A percentile compares a stretch with the other conserved stretches of the same genome.
Evolutionary conservation across 1,140 invertebrate genomes (phyloP).

Genomic region (Apis cerana): DNA sequence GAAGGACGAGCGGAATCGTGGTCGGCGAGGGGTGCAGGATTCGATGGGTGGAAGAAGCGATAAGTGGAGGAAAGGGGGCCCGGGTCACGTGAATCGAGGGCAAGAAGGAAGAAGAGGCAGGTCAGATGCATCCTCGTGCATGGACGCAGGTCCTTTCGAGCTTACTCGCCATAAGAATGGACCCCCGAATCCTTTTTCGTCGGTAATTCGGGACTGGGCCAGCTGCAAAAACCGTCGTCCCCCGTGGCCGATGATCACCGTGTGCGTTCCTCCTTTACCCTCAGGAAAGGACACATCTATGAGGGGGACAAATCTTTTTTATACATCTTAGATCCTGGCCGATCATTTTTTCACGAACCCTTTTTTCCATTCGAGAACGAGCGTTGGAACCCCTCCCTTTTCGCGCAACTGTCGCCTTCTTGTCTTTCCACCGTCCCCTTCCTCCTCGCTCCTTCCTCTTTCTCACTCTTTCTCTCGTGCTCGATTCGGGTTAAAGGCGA

Average conservation of each 20-base stretch:
- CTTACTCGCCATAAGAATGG: slow-evolving; percentile 77
- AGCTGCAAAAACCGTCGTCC: slow-evolving; percentile 78
- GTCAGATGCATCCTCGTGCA: slow-evolving; percentile 71
- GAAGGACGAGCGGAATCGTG: slow-evolving; percentile 5
- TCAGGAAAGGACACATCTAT: slow-evolving; percentile 72
- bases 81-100: slow-evolving; percentile 68
- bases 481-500: slow-evolving; percentile 34
- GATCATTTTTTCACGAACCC: slow-evolving; percentile 78
- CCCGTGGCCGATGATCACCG: slow-evolving; percentile 38
- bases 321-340: slow-evolving; percentile 74
- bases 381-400: slow-evolving; percentile 46
- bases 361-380: slow-evolving; percentile 64
- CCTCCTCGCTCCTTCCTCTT: slow-evolving; percentile 27
- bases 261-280: slow-evolving; percentile 55
- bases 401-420: slow-evolving; percentile 52
- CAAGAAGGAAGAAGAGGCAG: slow-evolving; percentile 52
- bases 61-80: slow-evolving; percentile 55
- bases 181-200: slow-evolving; percentile 78
- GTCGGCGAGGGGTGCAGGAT: slow-evolving; percentile 31
- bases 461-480: neutral
- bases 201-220: slow-evolving; percentile 69
- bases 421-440: slow-evolving; percentile 3
- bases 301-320: slow-evolving; percentile 72
- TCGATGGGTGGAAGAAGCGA: slow-evolving; percentile 60
- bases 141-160: slow-evolving; percentile 78